These are phyloP conservation scores for Hyla sarda DNA, from an alignment of 2,113 vertebrate genomes.

Conservation along the genomic window DNA sequence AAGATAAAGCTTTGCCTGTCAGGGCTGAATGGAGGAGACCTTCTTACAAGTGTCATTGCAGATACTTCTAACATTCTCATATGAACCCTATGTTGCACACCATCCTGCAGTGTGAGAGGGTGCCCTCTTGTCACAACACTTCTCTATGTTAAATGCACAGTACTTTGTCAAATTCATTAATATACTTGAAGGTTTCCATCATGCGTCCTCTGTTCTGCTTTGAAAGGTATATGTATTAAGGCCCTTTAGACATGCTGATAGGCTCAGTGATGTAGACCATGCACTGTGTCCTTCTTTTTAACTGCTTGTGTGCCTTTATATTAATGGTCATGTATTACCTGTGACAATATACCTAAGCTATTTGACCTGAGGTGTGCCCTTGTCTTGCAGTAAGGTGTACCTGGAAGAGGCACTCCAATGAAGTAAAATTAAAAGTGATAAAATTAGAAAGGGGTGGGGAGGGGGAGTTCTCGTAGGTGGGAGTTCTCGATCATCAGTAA, in stretches of 20 bases:
- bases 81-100: background rate
- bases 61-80: background rate
- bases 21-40: background rate
- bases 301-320: background rate
- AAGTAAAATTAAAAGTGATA: no score
- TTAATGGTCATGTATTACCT: no score
- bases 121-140: conserved; percentile 33
- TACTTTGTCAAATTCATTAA: conserved; percentile 26
- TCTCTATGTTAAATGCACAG: conserved; percentile 12
- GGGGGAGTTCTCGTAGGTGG: no score
- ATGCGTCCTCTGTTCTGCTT: background rate
- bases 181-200: conserved; percentile 36
- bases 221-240: background rate
- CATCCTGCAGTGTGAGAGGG: background rate
- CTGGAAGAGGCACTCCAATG: no score
- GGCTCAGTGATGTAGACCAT: conserved; percentile 26
- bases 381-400: no score
- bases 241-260: conserved; percentile 3
- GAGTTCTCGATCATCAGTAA: no score
- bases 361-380: no score
- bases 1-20: background rate
- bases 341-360: no score
- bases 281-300: background rate
- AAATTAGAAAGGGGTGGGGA: no score
- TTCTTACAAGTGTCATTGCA: conserved; percentile 9